Evolutionary conservation across 2,797 vertebrate species (phyloP).

Genomic region (Coregonus ussuriensis): DNA sequence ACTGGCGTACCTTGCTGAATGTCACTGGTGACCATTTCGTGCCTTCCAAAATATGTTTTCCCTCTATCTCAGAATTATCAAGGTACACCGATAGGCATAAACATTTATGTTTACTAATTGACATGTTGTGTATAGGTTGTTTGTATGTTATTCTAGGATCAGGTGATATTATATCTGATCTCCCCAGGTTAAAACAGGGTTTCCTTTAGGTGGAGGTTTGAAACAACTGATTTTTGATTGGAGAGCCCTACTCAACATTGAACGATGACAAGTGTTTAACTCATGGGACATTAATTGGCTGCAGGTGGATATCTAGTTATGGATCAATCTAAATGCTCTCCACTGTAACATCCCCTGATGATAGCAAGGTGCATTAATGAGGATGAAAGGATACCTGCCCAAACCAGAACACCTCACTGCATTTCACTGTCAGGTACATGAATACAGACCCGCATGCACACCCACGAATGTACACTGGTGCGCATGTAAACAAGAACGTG

Average conservation of each 20-base stretch:
- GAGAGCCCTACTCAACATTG: constrained; percentile 19
- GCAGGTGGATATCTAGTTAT: constrained; percentile 20
- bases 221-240: not conserved
- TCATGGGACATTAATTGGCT: constrained; percentile 41
- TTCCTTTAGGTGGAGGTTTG: not conserved
- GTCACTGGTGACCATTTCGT: not conserved
- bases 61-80: not conserved
- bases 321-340: constrained; percentile 37
- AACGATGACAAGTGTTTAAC: constrained; percentile 43
- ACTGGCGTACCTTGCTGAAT: not conserved
- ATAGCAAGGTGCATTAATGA: constrained; percentile 13
- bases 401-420: not conserved
- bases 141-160: not conserved
- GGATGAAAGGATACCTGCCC: not conserved
- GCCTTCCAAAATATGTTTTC: not conserved
- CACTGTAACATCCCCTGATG: constrained; percentile 8
- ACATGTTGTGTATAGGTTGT: not conserved
- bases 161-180: not conserved
- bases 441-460: constrained; percentile 4
- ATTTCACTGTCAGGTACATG: not conserved
- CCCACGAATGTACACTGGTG: not conserved
- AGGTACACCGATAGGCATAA: not conserved
- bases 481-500: not conserved
- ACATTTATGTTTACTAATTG: too few species aligned
- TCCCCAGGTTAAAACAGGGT: not conserved